phyloP scores from a whole-genome alignment of 1,140 invertebrate species.

The Laupala kohalensis region DNA sequence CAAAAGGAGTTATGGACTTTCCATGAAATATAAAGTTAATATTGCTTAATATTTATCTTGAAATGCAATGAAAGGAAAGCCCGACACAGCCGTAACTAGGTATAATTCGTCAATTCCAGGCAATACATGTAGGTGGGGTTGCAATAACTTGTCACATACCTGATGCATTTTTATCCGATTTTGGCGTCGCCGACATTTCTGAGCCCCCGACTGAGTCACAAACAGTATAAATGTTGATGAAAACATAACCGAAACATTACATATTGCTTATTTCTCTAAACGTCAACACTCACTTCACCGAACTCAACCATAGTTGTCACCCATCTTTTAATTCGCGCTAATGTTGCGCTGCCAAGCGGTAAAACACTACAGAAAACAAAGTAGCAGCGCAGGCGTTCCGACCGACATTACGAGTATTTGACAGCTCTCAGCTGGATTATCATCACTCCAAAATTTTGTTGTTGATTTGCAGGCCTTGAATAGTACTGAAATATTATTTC shows the following conservation, averaged over 20 bases:
- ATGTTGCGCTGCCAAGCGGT: not conserved
- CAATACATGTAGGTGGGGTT: slow-evolving; percentile 6
- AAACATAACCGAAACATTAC: slow-evolving; percentile 9
- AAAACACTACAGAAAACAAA: not conserved
- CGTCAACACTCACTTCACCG: not conserved
- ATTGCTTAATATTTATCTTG: too few species aligned
- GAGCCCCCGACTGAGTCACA: not conserved
- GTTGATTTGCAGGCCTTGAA: too few species aligned
- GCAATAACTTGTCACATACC: slow-evolving; percentile 5
- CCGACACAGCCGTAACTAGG: too few species aligned
- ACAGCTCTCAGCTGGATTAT: not conserved
- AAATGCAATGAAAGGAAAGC: too few species aligned
- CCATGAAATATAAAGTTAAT: too few species aligned
- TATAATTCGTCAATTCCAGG: too few species aligned
- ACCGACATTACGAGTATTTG: not conserved
- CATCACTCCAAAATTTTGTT: too few species aligned
- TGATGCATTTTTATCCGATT: slow-evolving; percentile 9
- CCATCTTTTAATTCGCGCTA: not conserved
- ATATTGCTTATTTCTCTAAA: not conserved
- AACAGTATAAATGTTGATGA: not conserved
- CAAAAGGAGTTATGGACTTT: too few species aligned
- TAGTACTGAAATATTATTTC: too few species aligned
- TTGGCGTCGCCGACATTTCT: slow-evolving; percentile 8
- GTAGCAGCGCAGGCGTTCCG: not conserved
- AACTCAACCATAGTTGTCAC: not conserved